Conservation (phyloP, 2,113 vertebrate species). For the Spermophilus dauricus region DNA sequence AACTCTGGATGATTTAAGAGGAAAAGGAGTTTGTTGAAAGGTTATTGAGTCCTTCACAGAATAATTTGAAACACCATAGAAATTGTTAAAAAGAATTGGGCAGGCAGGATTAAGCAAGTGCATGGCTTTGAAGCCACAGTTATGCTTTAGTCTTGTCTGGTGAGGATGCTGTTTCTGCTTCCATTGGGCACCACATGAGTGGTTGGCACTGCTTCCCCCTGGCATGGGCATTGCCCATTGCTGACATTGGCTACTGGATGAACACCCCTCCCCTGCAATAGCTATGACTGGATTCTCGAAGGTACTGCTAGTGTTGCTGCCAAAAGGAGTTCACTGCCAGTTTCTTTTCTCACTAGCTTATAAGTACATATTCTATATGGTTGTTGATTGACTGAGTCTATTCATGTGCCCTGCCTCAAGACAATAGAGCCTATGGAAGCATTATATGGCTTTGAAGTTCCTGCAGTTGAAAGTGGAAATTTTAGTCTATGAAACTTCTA, state of each 20-base stretch:
- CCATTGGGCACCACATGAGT: neutral
- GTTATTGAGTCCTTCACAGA: slow-evolving; percentile 43
- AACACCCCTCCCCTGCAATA: neutral
- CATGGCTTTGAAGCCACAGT: neutral
- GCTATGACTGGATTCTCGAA: neutral
- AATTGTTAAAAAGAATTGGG: neutral
- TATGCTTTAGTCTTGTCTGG: neutral
- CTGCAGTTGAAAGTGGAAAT: neutral
- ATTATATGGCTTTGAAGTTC: neutral
- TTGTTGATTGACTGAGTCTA: neutral
- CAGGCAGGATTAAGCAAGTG: neutral
- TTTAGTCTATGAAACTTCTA: neutral
- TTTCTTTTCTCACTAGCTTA: neutral
- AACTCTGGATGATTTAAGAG: slow-evolving; percentile 57
- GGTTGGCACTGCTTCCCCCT: neutral
- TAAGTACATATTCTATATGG: neutral
- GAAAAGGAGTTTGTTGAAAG: slow-evolving; percentile 63
- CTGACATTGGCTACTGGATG: neutral
- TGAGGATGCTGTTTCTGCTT: neutral
- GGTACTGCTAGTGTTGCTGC: neutral
- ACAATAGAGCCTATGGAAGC: neutral
- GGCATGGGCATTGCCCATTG: neutral
- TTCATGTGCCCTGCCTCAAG: neutral
- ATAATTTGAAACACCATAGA: neutral
- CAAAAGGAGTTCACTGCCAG: neutral